phyloP scores from a whole-genome alignment of 2,888 invertebrate genomes.

The Sphaeridia pumilis region DNA sequence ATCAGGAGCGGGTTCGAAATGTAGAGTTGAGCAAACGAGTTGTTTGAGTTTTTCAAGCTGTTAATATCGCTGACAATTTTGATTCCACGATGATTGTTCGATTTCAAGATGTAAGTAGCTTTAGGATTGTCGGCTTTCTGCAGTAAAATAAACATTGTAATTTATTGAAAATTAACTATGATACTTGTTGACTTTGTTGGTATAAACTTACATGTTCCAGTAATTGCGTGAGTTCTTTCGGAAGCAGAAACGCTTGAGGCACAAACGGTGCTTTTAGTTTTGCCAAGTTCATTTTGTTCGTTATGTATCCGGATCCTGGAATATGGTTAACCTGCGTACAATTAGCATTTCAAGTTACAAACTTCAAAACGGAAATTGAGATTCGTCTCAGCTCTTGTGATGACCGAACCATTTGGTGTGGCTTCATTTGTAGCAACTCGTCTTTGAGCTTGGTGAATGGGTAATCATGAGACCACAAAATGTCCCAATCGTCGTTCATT shows the following conservation, averaged over 20 bases:
- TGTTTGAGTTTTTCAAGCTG: conserved; percentile 46
- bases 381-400: background rate
- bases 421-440: conserved; percentile 49
- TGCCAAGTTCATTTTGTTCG: conserved; percentile 82
- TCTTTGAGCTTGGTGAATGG: conserved; percentile 56
- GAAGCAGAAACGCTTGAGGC: conserved; percentile 78
- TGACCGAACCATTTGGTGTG: conserved; percentile 52
- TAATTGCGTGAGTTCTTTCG: conserved; percentile 58
- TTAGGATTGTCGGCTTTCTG: conserved; percentile 52
- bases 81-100: conserved; percentile 82
- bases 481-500: conserved; percentile 58
- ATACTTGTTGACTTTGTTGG: background rate
- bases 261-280: conserved; percentile 65
- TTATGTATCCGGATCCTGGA: conserved; percentile 84
- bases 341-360: conserved; percentile 2
- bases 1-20: conserved; percentile 76
- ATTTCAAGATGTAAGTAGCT: conserved; percentile 76
- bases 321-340: conserved; percentile 66
- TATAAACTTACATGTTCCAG: conserved; percentile 50
- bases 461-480: conserved; percentile 90
- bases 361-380: background rate
- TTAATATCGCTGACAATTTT: conserved; percentile 47
- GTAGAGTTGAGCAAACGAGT: conserved; percentile 43
- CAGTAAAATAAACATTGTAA: conserved; percentile 13
- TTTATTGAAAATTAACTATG: too few relatives aligned